Evolutionary conservation across 2,113 vertebrate species (phyloP).

Genomic region (Drymodes brunneopygia): DNA sequence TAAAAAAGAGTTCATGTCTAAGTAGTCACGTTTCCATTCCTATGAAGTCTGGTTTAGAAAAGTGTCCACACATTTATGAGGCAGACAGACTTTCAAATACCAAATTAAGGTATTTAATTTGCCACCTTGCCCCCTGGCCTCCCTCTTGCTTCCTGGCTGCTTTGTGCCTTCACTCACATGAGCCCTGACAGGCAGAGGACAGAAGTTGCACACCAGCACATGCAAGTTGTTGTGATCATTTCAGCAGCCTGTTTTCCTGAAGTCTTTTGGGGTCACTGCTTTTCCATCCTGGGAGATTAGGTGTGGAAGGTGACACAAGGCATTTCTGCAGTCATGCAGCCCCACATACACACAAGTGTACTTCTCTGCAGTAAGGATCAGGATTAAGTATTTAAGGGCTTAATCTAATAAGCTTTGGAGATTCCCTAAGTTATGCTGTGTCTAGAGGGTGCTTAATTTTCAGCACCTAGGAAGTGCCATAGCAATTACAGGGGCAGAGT

Average conservation of each 20-base stretch:
- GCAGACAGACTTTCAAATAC: not conserved
- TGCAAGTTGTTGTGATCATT: not conserved
- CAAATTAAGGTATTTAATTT: too few relatives aligned
- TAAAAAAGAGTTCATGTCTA: not conserved
- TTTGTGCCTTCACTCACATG: not conserved
- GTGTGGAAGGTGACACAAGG: not conserved
- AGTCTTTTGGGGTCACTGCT: not conserved
- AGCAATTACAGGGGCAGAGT: not conserved
- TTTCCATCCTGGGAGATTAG: not conserved
- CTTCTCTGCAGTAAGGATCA: not conserved
- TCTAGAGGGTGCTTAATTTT: not conserved
- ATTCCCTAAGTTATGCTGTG: not conserved
- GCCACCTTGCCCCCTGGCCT: not conserved
- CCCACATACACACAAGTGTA: not conserved
- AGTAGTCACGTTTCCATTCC: not conserved
- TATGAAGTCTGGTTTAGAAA: not conserved
- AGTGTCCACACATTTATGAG: not conserved
- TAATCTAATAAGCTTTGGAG: constrained; percentile 12
- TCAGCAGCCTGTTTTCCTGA: not conserved
- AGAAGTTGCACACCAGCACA: not conserved
- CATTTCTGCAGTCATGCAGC: not conserved
- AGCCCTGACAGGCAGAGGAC: not conserved
- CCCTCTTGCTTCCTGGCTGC: not conserved
- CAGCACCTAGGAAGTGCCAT: not conserved
- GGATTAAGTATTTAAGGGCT: constrained; percentile 1